Percentiles rank a stretch among this genome's conserved stretches.
These are phyloP conservation scores for Athalia cordata DNA, from an alignment of 2,888 invertebrate genomes.

Conservation along the genomic window DNA sequence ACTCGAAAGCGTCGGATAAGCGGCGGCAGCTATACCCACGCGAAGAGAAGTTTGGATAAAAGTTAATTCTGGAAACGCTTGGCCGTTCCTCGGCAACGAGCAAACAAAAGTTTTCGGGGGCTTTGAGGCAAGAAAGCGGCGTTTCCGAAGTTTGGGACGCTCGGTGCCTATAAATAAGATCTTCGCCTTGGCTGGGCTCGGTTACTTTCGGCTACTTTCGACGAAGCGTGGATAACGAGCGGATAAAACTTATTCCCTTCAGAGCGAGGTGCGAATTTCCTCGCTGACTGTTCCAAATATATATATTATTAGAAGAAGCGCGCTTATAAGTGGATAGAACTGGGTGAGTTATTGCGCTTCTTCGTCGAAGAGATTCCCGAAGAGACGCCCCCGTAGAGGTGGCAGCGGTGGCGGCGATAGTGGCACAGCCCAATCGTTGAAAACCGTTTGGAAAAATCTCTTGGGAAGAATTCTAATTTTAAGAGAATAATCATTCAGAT, in stretches of 20 bases:
- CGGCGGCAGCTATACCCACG: conserved; percentile 40
- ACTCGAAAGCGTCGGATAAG: conserved; percentile 48
- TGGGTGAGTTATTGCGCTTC: conserved; percentile 33
- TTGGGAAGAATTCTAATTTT: conserved; percentile 12
- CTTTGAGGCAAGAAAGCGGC: conserved; percentile 50
- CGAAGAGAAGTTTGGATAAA: conserved; percentile 53
- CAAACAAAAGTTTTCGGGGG: conserved; percentile 47
- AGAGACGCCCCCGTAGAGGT: conserved; percentile 9
- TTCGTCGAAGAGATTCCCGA: conserved; percentile 29
- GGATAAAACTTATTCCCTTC: conserved; percentile 53
- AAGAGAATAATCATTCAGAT: conserved; percentile 30
- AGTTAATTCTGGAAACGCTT: conserved; percentile 60
- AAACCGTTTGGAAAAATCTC: conserved; percentile 7
- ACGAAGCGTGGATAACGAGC: conserved; percentile 56
- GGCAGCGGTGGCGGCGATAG: neutral
- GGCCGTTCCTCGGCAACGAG: conserved; percentile 54
- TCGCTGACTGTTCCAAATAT: conserved; percentile 42
- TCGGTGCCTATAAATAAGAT: conserved; percentile 54
- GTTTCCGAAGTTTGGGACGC: conserved; percentile 50
- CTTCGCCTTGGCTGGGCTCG: conserved; percentile 46
- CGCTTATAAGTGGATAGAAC: conserved; percentile 42
- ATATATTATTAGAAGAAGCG: conserved; percentile 39
- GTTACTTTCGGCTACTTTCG: conserved; percentile 52
- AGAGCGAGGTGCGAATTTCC: conserved; percentile 44
- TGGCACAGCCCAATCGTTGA: neutral